Evolutionary conservation across 1,140 invertebrate species (phyloP).

Genomic region (Musca domestica): DNA sequence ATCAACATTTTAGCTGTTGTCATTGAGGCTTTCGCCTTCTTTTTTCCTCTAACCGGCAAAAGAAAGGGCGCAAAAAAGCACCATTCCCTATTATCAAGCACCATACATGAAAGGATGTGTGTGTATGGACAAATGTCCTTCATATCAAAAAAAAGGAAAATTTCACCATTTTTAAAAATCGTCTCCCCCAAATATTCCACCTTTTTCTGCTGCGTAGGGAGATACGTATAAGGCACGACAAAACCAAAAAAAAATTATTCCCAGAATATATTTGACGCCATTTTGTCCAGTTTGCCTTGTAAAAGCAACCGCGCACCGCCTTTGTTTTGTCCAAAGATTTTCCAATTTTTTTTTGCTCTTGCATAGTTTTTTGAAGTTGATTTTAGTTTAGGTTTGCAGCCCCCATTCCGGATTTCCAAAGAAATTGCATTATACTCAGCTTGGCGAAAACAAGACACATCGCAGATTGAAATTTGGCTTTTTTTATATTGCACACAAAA

Average conservation of each 20-base stretch:
- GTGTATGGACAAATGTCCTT: background rate
- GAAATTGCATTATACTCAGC: slow-evolving; percentile 13
- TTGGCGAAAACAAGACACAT: slow-evolving; percentile 12
- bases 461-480: background rate
- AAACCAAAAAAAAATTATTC: too few relatives aligned
- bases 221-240: background rate
- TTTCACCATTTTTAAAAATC: too few relatives aligned
- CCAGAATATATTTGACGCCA: slow-evolving; percentile 4
- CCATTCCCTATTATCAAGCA: too few relatives aligned
- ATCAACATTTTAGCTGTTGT: too few relatives aligned
- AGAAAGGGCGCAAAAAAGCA: slow-evolving; percentile 1
- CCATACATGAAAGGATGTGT: background rate
- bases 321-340: background rate
- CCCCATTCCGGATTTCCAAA: background rate
- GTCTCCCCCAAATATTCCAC: background rate
- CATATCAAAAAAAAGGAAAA: background rate
- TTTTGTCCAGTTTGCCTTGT: slow-evolving; percentile 15
- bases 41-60: background rate
- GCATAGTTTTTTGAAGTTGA: background rate
- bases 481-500: too few relatives aligned
- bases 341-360: background rate
- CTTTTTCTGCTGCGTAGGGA: slow-evolving; percentile 10
- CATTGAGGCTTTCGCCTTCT: too few relatives aligned
- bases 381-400: slow-evolving; percentile 5
- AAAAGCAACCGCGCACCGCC: background rate